These are phyloP conservation scores for Diadema setosum DNA, from an alignment of 35 echinoderm and acorn worm species.

Conservation along the genomic window DNA sequence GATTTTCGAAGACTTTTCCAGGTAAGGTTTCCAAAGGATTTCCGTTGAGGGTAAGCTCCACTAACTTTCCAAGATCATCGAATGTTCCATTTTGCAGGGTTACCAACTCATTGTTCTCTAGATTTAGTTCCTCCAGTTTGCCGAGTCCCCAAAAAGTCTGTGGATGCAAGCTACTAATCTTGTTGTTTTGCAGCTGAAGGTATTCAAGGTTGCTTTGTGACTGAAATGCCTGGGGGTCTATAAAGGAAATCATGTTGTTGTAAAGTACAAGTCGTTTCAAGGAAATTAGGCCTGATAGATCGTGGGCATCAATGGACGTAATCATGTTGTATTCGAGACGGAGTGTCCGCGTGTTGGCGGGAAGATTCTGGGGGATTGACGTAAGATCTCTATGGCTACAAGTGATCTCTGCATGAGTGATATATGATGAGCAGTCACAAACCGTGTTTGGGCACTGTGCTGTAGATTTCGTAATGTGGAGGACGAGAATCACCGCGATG, in stretches of 20 bases:
- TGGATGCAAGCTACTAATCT: not conserved
- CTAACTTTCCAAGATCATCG: not conserved
- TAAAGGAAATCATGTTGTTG: not conserved
- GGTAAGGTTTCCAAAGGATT: not conserved
- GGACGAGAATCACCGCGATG: too few species aligned
- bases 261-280: not conserved
- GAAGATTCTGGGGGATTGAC: not conserved
- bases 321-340: not conserved
- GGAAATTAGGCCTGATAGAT: not conserved
- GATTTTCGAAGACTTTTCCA: not conserved
- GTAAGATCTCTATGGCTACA: not conserved
- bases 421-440: not conserved
- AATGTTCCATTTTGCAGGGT: not conserved
- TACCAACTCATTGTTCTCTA: not conserved
- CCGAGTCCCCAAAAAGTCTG: not conserved
- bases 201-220: not conserved
- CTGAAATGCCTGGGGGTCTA: not conserved
- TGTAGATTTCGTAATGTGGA: too few species aligned
- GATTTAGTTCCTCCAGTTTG: not conserved
- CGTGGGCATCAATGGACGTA: not conserved
- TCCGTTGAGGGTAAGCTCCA: not conserved
- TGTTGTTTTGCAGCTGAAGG: not conserved
- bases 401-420: not conserved
- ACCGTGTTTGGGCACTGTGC: not conserved
- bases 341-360: not conserved